Evolutionary conservation across 2,113 vertebrate genomes (phyloP).

Genomic region (Myotis davidii): DNA sequence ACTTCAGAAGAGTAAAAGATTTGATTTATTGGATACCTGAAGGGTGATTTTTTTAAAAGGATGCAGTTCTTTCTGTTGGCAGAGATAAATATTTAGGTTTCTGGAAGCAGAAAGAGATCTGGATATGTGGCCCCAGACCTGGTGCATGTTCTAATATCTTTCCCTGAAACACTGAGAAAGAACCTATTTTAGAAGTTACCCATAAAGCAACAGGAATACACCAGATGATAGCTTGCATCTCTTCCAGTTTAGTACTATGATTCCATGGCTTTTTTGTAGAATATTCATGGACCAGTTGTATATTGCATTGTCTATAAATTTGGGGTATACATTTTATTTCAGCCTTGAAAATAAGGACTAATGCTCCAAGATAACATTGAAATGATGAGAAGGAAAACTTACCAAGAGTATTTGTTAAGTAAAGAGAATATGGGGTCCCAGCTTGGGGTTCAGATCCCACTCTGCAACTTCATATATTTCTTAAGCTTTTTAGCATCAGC

Average conservation of each 20-base stretch:
- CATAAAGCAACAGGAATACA: not conserved
- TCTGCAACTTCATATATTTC: not conserved
- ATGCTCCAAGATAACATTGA: not conserved
- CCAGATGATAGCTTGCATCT: not conserved
- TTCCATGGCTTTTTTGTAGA: not conserved
- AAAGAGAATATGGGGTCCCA: not conserved
- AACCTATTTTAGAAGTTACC: not conserved
- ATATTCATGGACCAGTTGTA: not conserved
- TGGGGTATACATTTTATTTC: not conserved
- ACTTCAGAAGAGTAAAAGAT: not conserved
- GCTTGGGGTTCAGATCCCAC: not conserved
- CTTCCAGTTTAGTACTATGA: not conserved
- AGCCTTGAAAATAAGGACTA: not conserved
- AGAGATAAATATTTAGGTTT: not conserved
- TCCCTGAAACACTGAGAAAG: not conserved
- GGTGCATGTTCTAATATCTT: not conserved
- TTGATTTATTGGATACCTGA: not conserved
- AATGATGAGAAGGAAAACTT: not conserved
- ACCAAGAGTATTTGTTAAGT: not conserved
- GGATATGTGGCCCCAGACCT: not conserved
- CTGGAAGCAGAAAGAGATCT: not conserved
- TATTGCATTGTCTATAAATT: not conserved
- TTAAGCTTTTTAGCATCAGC: not conserved
- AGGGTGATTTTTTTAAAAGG: not conserved
- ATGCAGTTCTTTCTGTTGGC: not conserved